Percentiles rank a stretch among this genome's conserved stretches.
Conservation (phyloP, 2,888 invertebrate species). For the Blastobasis adustella region DNA sequence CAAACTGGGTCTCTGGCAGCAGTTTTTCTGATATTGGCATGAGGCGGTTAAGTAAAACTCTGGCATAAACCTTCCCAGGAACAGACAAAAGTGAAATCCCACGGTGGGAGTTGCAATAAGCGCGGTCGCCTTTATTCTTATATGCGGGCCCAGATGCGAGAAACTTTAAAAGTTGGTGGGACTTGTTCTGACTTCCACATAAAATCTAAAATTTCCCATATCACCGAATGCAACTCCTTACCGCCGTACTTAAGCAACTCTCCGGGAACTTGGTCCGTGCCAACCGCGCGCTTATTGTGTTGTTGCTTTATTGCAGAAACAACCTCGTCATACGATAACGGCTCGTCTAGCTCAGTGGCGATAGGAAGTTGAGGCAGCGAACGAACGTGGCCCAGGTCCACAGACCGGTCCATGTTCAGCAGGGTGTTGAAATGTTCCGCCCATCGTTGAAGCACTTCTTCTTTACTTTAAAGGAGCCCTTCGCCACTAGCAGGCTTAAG, state of each 20-base stretch:
- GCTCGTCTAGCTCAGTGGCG: too few relatives aligned
- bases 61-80: conserved; percentile 6
- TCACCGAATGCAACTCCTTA: conserved; percentile 4
- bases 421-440: too few relatives aligned
- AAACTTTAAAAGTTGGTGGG: conserved; percentile 4
- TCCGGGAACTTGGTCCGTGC: conserved; percentile 9
- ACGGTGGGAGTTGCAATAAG: conserved; percentile 2
- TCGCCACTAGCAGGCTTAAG: too few relatives aligned
- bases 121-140: neutral
- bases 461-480: too few relatives aligned
- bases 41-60: conserved; percentile 2
- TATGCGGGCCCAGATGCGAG: too few relatives aligned
- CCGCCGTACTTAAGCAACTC: conserved; percentile 15
- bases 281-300: conserved; percentile 4
- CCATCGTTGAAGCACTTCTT: too few relatives aligned
- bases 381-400: too few relatives aligned
- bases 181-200: too few relatives aligned
- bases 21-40: conserved; percentile 6
- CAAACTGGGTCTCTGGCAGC: conserved; percentile 15
- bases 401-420: too few relatives aligned
- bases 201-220: conserved; percentile 1
- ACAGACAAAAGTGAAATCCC: conserved; percentile 11
- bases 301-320: too few relatives aligned
- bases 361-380: too few relatives aligned
- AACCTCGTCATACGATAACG: conserved; percentile 6